Percentiles rank a stretch among this genome's conserved stretches.
Evolutionary conservation across 1,140 invertebrate genomes (phyloP).

Genomic region (Hydropsyche tenuis): DNA sequence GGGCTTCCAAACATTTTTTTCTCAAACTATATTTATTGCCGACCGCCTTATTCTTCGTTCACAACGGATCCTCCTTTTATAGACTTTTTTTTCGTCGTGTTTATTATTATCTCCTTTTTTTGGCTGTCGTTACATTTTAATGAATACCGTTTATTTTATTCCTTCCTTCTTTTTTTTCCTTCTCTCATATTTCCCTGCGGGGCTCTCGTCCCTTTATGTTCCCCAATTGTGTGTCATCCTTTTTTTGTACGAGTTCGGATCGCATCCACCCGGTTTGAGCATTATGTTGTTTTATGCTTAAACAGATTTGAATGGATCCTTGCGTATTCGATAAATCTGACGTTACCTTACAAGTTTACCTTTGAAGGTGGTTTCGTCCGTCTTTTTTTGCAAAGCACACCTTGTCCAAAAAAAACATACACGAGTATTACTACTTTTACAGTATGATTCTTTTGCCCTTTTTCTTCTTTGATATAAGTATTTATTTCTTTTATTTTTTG

Average conservation of each 20-base stretch:
- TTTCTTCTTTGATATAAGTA: conserved; percentile 8
- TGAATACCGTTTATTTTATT: conserved; percentile 51
- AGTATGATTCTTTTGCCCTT: conserved; percentile 6
- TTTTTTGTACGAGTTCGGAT: conserved; percentile 38
- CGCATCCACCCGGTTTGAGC: conserved; percentile 45
- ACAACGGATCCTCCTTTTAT: conserved; percentile 42
- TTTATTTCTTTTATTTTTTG: conserved; percentile 1
- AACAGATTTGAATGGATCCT: conserved; percentile 48
- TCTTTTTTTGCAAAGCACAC: background rate
- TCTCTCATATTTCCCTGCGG: conserved; percentile 27
- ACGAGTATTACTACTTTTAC: conserved; percentile 7
- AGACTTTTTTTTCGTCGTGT: conserved; percentile 39
- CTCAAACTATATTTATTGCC: conserved; percentile 45
- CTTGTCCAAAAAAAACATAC: background rate
- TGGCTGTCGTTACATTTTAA: conserved; percentile 50
- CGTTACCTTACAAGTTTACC: conserved; percentile 32
- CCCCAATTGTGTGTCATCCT: conserved; percentile 42
- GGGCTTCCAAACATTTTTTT: conserved; percentile 40
- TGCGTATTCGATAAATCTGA: conserved; percentile 35
- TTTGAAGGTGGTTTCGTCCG: conserved; percentile 25
- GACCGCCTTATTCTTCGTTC: conserved; percentile 40
- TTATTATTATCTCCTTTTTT: conserved; percentile 48
- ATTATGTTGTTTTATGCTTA: conserved; percentile 50
- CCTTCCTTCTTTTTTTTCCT: conserved; percentile 43
- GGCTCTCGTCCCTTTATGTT: conserved; percentile 45